phyloP scores from a whole-genome alignment of 2,797 vertebrate genomes.

The Dendrocincla tyrannina region DNA sequence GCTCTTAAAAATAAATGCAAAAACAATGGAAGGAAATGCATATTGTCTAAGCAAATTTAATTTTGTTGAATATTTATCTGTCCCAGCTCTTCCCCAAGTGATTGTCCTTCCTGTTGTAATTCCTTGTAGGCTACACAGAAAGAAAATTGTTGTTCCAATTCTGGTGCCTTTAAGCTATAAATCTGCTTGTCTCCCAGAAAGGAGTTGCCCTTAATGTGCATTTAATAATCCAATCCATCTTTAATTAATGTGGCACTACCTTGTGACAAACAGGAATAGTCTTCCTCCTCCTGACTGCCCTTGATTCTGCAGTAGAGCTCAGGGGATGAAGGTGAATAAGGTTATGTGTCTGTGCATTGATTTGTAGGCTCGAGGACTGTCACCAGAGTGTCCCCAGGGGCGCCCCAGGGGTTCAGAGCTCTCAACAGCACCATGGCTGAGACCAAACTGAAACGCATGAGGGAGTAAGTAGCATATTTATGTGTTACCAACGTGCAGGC shows the following conservation, averaged over 20 bases:
- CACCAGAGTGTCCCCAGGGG: constrained; percentile 32
- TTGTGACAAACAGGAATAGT: constrained; percentile 26
- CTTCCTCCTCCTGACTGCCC: constrained; percentile 42
- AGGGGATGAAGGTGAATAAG: constrained; percentile 43
- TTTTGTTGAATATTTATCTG: background rate
- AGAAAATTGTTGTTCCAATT: background rate
- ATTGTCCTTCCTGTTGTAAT: background rate
- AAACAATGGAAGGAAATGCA: background rate
- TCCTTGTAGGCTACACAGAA: background rate
- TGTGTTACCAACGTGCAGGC: background rate
- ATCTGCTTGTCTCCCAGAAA: constrained; percentile 26
- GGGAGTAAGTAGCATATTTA: constrained; percentile 74
- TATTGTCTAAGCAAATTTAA: background rate
- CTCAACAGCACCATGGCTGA: constrained; percentile 67
- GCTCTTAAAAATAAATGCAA: background rate
- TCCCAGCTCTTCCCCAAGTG: background rate
- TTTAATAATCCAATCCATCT: constrained; percentile 48
- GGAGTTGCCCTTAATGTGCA: constrained; percentile 25
- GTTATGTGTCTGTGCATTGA: constrained; percentile 68
- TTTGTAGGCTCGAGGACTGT: constrained; percentile 72
- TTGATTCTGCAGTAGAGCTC: constrained; percentile 22
- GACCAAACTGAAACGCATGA: constrained; percentile 73
- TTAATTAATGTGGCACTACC: constrained; percentile 52
- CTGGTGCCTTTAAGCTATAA: constrained; percentile 5
- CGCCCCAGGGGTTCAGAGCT: constrained; percentile 23